Conservation (phyloP, 2,888 invertebrate genomes). For the Rhagium mordax region DNA sequence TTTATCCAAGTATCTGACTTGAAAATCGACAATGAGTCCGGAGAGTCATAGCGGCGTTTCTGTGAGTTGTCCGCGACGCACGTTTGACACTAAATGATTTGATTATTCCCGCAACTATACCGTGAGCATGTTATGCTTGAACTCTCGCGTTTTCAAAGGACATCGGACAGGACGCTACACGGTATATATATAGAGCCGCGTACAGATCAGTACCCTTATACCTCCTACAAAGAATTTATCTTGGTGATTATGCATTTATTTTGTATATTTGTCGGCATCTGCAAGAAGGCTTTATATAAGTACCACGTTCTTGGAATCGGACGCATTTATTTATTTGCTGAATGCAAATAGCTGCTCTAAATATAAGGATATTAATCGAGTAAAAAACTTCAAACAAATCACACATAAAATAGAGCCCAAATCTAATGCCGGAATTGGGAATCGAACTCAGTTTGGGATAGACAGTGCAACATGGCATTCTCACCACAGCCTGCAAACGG, state of each 20-base stretch:
- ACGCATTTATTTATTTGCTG: neutral
- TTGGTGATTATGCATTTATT: constrained; percentile 27
- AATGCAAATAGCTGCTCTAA: neutral
- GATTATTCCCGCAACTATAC: constrained; percentile 62
- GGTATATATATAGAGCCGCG: constrained; percentile 10
- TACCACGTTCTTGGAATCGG: neutral
- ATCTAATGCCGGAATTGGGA: too few species aligned
- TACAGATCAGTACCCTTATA: constrained; percentile 1
- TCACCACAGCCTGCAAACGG: too few species aligned
- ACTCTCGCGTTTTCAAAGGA: constrained; percentile 56
- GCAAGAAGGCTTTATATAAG: neutral
- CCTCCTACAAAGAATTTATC: constrained; percentile 28
- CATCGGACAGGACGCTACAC: constrained; percentile 36
- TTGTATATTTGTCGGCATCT: constrained; percentile 22
- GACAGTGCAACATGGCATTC: too few species aligned
- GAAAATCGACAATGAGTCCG: constrained; percentile 37
- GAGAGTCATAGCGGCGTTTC: constrained; percentile 38
- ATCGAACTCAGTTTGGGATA: too few species aligned
- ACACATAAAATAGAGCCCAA: too few species aligned
- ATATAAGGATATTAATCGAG: too few species aligned
- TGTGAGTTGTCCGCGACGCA: constrained; percentile 51
- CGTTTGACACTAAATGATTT: constrained; percentile 62
- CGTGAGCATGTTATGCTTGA: constrained; percentile 62
- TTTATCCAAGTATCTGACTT: constrained; percentile 33
- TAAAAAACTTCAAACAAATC: too few species aligned